These are phyloP conservation scores for Notodonta ziczac DNA, from an alignment of 2,888 invertebrate genomes.

Conservation along the genomic window DNA sequence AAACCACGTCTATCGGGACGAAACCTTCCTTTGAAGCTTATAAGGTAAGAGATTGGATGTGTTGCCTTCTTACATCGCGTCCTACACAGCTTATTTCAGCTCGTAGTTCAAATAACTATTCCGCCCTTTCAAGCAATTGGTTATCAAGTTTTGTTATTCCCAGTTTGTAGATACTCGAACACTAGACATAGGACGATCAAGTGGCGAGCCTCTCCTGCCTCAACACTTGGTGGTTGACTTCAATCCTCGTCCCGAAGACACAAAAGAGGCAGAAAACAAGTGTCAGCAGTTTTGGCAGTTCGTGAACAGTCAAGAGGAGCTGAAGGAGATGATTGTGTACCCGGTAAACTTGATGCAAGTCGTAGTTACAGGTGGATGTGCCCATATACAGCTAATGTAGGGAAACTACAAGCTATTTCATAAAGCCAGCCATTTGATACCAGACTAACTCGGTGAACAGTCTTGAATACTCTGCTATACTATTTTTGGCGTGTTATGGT, in stretches of 20 bases:
- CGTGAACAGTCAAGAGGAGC: constrained; percentile 30
- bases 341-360: constrained; percentile 15
- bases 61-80: too few relatives aligned
- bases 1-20: neutral
- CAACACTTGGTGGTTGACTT: constrained; percentile 27
- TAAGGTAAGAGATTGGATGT: neutral
- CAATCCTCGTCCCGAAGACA: constrained; percentile 38
- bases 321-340: constrained; percentile 28
- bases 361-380: too few relatives aligned
- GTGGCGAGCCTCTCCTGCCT: constrained; percentile 23
- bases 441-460: too few relatives aligned
- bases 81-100: too few relatives aligned
- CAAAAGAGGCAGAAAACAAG: constrained; percentile 33
- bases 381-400: too few relatives aligned
- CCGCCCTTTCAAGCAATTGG: too few relatives aligned
- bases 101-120: too few relatives aligned
- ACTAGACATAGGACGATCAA: neutral
- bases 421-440: too few relatives aligned
- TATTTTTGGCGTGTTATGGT: too few relatives aligned
- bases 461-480: too few relatives aligned
- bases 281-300: constrained; percentile 50
- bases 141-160: neutral
- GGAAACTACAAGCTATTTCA: too few relatives aligned
- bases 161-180: neutral
- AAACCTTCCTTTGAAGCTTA: constrained; percentile 3